Evolutionary conservation across 2,797 vertebrate species (phyloP), one percentile per base, ranked within the genome.

Genomic region (Tiaroga cobitis): DNA sequence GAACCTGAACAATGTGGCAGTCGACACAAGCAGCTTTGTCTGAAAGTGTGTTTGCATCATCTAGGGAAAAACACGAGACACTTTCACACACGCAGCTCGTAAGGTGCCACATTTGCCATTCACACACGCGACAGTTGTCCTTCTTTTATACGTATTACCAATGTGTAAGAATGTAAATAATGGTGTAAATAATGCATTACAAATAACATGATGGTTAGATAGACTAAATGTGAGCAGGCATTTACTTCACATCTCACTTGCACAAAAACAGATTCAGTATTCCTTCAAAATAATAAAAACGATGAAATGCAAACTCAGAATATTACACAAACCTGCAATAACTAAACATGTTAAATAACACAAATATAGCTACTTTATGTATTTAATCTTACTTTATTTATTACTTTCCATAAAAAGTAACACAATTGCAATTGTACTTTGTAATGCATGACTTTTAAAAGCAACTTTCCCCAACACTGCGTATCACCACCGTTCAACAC

Each of bases 21-120:
- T 79, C 37, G 19, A 68, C 78, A 68, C 21, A 16, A 32, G 61
- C 61, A 13, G 43, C 59, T 67, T 83, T 75, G 24, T 67, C 61
- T 67, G 49, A 81, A 39, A 41, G 15, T 81, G 67, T 70, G 32
- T 26, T 81, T 56, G 24, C 18, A 41, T 29, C 46, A 37, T 51
- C 32, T 2, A 37, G 1, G 29, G 13, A 74, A 37, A 75, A 49
- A 59, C 67, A 72, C 11, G 54, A 77, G 34, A 18, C 75, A 68
- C 65, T 67, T 46, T 65, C 39, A 49, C 69, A 72, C 69, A 43
- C 0, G 5, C 3, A 11, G 32, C 46, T 5, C 15, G 15, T 49
- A 49, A 49, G 46, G 46, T 49, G 74, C 18, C 8, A 74, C 41
- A 73, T 73, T 72, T 72, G 13, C 43, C 11, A 37, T 75, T 37